A percentile compares a stretch with the other conserved stretches of the same genome.
These are phyloP conservation scores for Athrips mouffetella DNA, from an alignment of 2,888 invertebrate genomes.

Conservation along the genomic window DNA sequence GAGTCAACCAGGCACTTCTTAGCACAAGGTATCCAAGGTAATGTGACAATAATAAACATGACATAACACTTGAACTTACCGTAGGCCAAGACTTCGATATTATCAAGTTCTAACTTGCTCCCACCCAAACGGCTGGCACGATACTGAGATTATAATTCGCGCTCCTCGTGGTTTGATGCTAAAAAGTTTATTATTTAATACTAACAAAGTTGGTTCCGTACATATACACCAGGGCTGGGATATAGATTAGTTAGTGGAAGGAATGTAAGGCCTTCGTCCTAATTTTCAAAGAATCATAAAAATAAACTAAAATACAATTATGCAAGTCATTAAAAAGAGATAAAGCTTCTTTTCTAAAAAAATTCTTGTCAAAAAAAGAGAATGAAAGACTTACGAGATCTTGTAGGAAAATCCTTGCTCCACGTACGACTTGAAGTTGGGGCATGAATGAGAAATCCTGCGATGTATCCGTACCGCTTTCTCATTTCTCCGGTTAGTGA, in stretches of 20 bases:
- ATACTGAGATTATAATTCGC: conserved; percentile 26
- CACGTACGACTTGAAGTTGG: background rate
- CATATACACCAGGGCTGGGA: too few relatives aligned
- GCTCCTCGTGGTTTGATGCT: background rate
- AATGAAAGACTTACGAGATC: background rate
- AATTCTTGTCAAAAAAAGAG: too few relatives aligned
- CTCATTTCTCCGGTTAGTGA: too few relatives aligned
- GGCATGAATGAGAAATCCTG: background rate
- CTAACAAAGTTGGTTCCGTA: background rate
- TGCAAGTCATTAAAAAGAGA: too few relatives aligned
- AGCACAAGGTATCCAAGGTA: background rate
- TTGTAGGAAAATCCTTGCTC: background rate
- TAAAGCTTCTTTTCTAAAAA: too few relatives aligned
- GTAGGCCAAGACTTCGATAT: conserved; percentile 10
- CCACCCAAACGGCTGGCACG: conserved; percentile 23
- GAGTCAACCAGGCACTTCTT: background rate
- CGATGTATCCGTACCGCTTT: conserved; percentile 16
- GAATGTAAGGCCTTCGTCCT: too few relatives aligned
- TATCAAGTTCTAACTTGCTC: conserved; percentile 16
- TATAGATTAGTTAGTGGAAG: too few relatives aligned
- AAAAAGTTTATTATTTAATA: background rate
- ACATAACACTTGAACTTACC: conserved; percentile 27
- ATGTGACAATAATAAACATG: conserved; percentile 29
- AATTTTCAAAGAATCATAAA: too few relatives aligned
- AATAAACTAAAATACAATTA: too few relatives aligned